A percentile compares a stretch with the other conserved stretches of the same genome.
These are phyloP conservation scores for Bradypus variegatus DNA, from an alignment of 2,797 vertebrate species.

Conservation along the genomic window DNA sequence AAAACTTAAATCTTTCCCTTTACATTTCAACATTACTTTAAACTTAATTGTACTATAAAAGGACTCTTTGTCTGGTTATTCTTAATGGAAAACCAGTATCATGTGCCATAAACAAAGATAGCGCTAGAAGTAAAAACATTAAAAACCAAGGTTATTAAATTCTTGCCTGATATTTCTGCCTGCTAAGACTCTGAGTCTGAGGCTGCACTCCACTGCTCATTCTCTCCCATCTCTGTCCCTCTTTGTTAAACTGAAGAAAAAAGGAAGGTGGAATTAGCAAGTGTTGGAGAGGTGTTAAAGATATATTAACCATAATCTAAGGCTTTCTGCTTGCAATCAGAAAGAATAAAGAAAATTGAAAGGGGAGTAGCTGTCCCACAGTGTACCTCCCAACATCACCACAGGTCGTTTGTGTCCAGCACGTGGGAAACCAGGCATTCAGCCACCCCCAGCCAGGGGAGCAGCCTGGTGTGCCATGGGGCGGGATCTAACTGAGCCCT, in stretches of 20 bases:
- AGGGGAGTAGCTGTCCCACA: background rate
- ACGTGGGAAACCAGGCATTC: accelerated
- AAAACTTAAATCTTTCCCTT: background rate
- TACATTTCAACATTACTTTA: background rate
- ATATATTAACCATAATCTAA: background rate
- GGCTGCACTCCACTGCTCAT: background rate
- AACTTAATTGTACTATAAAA: background rate
- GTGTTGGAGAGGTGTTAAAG: background rate
- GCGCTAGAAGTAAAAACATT: background rate
- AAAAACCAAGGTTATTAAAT: background rate
- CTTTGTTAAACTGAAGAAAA: background rate
- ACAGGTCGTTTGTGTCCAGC: background rate
- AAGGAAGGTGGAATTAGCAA: background rate
- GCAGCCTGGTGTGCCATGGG: accelerated
- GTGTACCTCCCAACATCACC: background rate
- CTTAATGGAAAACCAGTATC: background rate
- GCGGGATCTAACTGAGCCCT: background rate
- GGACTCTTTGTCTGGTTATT: background rate
- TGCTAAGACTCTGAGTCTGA: background rate
- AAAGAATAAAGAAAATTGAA: background rate
- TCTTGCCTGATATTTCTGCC: background rate
- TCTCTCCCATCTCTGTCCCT: background rate
- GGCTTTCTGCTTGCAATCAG: background rate
- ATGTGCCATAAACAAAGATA: background rate
- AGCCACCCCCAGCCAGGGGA: background rate